Percentiles rank a stretch among this genome's conserved stretches.
These are phyloP conservation scores for Poecilia gillii DNA, from an alignment of 2,797 vertebrate genomes.

Conservation along the genomic window DNA sequence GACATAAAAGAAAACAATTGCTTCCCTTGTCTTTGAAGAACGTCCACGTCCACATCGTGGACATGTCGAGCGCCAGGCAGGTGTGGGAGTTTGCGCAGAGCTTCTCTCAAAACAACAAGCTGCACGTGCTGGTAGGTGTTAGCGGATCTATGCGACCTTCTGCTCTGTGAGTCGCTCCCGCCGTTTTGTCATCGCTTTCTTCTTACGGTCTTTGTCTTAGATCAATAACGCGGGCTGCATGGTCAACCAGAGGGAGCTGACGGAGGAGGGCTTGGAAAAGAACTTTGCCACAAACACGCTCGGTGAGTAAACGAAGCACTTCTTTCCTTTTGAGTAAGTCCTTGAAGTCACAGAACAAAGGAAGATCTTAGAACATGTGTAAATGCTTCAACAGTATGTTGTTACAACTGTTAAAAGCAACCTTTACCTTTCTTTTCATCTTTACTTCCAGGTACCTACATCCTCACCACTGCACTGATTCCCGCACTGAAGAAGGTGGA, in stretches of 20 bases:
- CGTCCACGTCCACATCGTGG: constrained; percentile 84
- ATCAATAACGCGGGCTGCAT: constrained; percentile 90
- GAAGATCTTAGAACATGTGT: not conserved
- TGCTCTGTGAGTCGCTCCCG: not conserved
- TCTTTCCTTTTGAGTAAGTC: not conserved
- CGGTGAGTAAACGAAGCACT: constrained; percentile 68
- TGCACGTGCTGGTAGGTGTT: constrained; percentile 83
- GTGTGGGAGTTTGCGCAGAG: constrained; percentile 86
- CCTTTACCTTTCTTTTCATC: not conserved
- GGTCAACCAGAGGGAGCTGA: constrained; percentile 87
- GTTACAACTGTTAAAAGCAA: not conserved
- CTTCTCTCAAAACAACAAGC: constrained; percentile 79
- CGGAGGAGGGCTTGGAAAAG: constrained; percentile 86
- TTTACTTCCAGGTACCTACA: constrained; percentile 79
- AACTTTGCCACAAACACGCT: constrained; percentile 90
- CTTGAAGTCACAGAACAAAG: not conserved
- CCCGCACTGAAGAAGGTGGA: constrained; percentile 82
- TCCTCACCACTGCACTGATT: constrained; percentile 85
- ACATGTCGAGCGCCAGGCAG: constrained; percentile 83
- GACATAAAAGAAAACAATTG: too few species aligned
- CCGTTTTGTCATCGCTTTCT: not conserved
- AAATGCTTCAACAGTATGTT: not conserved
- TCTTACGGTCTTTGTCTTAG: constrained; percentile 54
- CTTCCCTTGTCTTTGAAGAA: constrained; percentile 68
- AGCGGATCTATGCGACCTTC: not conserved